Evolutionary conservation across 2,113 vertebrate genomes (phyloP).

Genomic region (Tringa solitaria): DNA sequence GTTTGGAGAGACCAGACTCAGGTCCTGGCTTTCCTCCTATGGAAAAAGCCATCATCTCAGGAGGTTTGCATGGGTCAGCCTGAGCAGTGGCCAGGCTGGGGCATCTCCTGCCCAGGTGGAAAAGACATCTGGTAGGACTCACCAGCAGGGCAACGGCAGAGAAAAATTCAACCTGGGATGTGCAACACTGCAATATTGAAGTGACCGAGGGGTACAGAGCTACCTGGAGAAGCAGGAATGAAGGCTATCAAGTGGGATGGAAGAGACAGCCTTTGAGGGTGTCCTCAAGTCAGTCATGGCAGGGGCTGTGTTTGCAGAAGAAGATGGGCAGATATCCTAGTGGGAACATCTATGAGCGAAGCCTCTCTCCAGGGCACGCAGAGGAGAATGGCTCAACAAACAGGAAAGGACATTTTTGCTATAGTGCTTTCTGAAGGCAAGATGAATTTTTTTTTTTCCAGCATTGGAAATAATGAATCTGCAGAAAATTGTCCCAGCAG

Average conservation of each 20-base stretch:
- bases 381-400: not conserved
- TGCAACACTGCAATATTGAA: not conserved
- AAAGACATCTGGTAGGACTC: not conserved
- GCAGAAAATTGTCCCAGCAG: not conserved
- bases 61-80: not conserved
- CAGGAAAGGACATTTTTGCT: not conserved
- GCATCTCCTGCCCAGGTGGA: not conserved
- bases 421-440: not conserved
- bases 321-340: not conserved
- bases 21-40: not conserved
- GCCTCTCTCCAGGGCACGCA: not conserved
- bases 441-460: accelerated
- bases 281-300: not conserved
- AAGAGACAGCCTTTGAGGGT: not conserved
- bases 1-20: not conserved
- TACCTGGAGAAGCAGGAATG: not conserved
- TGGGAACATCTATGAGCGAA: not conserved
- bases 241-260: not conserved
- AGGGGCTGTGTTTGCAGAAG: not conserved
- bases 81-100: not conserved
- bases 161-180: not conserved
- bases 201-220: not conserved
- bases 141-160: not conserved
- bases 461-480: not conserved
- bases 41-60: not conserved